Percentiles rank a stretch among this genome's conserved stretches.
Evolutionary conservation across 2,113 vertebrate genomes (phyloP).

Genomic region (Hippocampus mohnikei): DNA sequence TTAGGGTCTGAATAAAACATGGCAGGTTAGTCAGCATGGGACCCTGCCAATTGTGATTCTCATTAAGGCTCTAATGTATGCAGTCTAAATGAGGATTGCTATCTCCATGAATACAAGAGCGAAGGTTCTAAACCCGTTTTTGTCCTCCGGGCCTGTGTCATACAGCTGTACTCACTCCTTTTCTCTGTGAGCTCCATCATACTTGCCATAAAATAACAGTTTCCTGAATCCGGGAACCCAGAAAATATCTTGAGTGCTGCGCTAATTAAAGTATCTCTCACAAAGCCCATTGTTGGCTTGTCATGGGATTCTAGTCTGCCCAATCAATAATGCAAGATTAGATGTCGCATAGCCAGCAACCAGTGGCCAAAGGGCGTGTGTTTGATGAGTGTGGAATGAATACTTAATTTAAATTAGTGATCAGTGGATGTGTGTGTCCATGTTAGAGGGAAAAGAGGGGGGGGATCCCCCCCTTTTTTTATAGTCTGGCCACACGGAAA

Average conservation of each 20-base stretch:
- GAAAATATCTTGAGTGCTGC: constrained; percentile 29
- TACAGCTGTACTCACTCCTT: constrained; percentile 36
- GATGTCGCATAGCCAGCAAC: constrained; percentile 62
- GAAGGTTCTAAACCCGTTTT: constrained; percentile 57
- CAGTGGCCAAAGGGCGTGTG: constrained; percentile 58
- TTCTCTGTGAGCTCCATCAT: constrained; percentile 31
- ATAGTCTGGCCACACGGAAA: constrained; percentile 55
- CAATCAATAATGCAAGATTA: constrained; percentile 71
- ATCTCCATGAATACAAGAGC: constrained; percentile 67
- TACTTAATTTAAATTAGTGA: constrained; percentile 54
- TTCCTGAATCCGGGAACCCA: constrained; percentile 29
- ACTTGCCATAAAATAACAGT: constrained; percentile 21
- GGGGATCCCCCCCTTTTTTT: constrained; percentile 53
- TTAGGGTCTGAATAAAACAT: constrained; percentile 73
- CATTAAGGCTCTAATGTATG: constrained; percentile 74
- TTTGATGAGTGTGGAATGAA: constrained; percentile 65
- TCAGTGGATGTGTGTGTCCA: constrained; percentile 13
- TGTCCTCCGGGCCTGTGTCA: constrained; percentile 52
- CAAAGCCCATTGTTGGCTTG: constrained; percentile 48
- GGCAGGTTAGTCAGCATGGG: constrained; percentile 64
- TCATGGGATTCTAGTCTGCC: constrained; percentile 51
- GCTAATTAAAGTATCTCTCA: constrained; percentile 36
- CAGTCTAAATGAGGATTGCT: constrained; percentile 73
- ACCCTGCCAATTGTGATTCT: constrained; percentile 74
- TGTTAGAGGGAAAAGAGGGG: constrained; percentile 46